A percentile compares a stretch with the other conserved stretches of the same genome.
phyloP scores from a whole-genome alignment of 2,113 vertebrate genomes.

The Dunckerocampus dactyliophorus region DNA sequence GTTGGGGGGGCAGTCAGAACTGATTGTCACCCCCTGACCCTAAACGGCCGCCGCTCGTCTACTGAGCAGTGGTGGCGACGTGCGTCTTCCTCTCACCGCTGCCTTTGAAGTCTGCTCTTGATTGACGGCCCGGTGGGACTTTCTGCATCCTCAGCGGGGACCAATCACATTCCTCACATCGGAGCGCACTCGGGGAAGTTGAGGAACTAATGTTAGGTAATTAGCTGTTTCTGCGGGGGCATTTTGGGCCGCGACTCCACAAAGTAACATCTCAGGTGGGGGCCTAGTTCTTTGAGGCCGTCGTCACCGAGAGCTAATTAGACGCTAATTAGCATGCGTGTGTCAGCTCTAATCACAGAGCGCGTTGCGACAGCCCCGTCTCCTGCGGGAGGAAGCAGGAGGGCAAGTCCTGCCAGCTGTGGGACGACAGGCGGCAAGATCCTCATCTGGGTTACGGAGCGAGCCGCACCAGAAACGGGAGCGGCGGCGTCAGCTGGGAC shows the following conservation, averaged over 20 bases:
- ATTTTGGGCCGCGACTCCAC: constrained; percentile 43
- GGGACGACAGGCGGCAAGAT: not conserved
- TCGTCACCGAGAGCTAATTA: constrained; percentile 63
- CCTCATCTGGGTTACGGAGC: constrained; percentile 7
- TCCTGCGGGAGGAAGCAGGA: constrained; percentile 14
- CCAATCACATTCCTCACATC: constrained; percentile 13
- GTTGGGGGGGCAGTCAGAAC: no score
- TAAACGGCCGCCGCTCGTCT: no score
- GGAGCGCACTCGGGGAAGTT: constrained; percentile 12
- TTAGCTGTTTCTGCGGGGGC: constrained; percentile 57
- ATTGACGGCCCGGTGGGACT: constrained; percentile 38
- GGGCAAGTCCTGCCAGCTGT: not conserved
- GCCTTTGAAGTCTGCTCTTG: constrained; percentile 42
- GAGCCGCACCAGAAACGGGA: not conserved
- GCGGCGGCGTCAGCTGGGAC: not conserved
- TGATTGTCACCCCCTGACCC: no score
- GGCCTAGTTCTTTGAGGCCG: constrained; percentile 60
- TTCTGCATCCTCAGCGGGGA: constrained; percentile 34
- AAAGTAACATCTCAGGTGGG: constrained; percentile 57
- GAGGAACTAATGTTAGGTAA: constrained; percentile 58
- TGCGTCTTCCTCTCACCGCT: no score
- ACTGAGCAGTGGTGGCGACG: no score
- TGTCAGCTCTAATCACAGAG: constrained; percentile 45
- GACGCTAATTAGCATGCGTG: constrained; percentile 56
- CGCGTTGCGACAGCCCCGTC: constrained; percentile 18